Conservation (phyloP, 2,888 invertebrate genomes). For the Cheiracanthium punctorium region DNA sequence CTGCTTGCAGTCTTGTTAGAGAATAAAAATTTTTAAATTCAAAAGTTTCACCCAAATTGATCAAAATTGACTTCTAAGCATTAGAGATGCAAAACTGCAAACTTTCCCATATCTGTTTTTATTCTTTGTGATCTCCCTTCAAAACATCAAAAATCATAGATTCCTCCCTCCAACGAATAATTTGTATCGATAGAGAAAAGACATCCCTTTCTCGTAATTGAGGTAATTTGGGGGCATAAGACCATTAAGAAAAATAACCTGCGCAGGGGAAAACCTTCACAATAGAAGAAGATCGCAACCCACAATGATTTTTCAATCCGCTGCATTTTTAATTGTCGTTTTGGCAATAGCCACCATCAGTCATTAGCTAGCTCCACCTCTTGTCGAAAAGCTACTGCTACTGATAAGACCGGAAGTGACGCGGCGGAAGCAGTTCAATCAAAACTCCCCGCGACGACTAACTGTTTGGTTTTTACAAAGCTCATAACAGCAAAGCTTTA, state of each 20-base stretch:
- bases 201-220: slow-evolving; percentile 53
- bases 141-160: slow-evolving; percentile 49
- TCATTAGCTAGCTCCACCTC: slow-evolving; percentile 62
- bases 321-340: slow-evolving; percentile 67
- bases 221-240: slow-evolving; percentile 64
- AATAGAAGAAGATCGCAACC: slow-evolving; percentile 36
- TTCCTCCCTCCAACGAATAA: slow-evolving; percentile 37
- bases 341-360: slow-evolving; percentile 65
- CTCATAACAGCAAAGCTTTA: slow-evolving; percentile 62
- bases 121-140: slow-evolving; percentile 19
- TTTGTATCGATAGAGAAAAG: slow-evolving; percentile 47
- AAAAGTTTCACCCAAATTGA: no score
- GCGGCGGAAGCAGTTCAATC: slow-evolving; percentile 67
- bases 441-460: slow-evolving; percentile 60
- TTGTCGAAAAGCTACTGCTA: slow-evolving; percentile 52
- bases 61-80: no score
- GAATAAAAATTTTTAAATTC: no score
- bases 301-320: slow-evolving; percentile 68
- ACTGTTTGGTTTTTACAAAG: slow-evolving; percentile 69
- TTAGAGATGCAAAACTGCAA: no score
- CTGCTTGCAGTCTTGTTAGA: no score
- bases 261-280: slow-evolving; percentile 42
- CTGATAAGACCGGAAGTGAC: slow-evolving; percentile 69
- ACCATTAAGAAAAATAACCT: slow-evolving; percentile 67
- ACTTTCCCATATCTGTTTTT: no score